Evolutionary conservation across 2,113 vertebrate species (phyloP).

Genomic region (Vulpes lagopus): DNA sequence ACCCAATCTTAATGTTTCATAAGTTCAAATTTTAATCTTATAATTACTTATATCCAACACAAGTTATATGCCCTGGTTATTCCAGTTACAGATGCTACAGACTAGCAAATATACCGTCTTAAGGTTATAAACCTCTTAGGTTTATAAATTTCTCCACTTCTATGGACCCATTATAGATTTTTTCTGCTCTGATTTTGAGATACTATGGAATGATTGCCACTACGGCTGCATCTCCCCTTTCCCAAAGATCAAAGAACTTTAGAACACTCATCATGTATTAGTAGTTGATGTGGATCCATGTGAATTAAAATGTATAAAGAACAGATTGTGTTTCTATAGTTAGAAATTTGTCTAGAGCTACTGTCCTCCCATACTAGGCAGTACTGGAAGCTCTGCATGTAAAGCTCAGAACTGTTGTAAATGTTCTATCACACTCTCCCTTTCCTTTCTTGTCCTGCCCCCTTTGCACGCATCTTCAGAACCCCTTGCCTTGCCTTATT

Average conservation of each 20-base stretch:
- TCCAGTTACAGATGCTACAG: neutral
- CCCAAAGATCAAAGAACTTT: neutral
- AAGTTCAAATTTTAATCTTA: neutral
- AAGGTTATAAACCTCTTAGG: neutral
- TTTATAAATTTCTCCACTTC: neutral
- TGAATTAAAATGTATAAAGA: constrained; percentile 4
- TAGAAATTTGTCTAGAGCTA: neutral
- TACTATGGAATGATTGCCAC: neutral
- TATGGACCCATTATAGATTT: neutral
- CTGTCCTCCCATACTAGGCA: neutral
- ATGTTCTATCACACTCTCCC: neutral
- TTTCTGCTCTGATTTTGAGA: constrained; percentile 19
- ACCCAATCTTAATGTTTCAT: neutral
- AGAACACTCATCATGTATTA: neutral
- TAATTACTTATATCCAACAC: neutral
- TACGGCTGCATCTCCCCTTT: neutral
- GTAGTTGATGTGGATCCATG: neutral
- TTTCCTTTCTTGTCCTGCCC: neutral
- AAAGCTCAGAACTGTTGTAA: neutral
- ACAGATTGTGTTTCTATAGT: neutral
- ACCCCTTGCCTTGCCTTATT: neutral
- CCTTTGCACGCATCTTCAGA: neutral
- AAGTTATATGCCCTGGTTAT: neutral
- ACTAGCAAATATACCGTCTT: neutral
- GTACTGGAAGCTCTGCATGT: too few relatives aligned